Conservation (phyloP, 2,888 invertebrate genomes). For the Idaea biselata region DNA sequence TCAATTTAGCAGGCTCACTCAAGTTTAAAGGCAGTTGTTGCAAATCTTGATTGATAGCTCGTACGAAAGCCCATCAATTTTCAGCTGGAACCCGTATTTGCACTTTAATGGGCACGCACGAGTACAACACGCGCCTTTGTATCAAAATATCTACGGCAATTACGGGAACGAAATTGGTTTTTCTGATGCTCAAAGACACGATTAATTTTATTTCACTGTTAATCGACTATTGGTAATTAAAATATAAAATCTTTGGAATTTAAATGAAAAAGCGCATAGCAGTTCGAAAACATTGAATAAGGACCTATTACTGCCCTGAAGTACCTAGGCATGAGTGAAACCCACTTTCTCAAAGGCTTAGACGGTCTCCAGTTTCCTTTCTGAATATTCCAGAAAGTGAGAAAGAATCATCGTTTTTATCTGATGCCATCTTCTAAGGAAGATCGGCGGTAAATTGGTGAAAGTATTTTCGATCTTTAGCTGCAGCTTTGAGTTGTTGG, state of each 20-base stretch:
- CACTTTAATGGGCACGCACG: conserved; percentile 48
- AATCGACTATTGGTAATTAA: neutral
- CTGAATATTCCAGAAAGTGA: too few species aligned
- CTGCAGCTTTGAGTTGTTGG: too few species aligned
- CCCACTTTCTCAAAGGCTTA: too few species aligned
- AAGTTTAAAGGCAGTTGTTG: conserved; percentile 55
- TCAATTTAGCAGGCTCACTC: conserved; percentile 61
- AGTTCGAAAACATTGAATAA: too few species aligned
- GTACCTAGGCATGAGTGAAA: too few species aligned
- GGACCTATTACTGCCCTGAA: too few species aligned
- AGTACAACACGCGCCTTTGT: conserved; percentile 33
- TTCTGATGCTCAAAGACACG: conserved; percentile 12
- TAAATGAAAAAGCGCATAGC: neutral
- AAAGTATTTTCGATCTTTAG: too few species aligned
- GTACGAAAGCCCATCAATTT: conserved; percentile 65
- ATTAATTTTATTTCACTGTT: neutral
- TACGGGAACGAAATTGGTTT: conserved; percentile 9
- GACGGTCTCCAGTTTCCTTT: too few species aligned
- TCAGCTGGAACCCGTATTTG: conserved; percentile 55
- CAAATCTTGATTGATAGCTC: conserved; percentile 74
- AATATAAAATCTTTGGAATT: neutral
- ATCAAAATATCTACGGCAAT: conserved; percentile 19
- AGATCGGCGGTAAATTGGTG: too few species aligned
- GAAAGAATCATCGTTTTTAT: too few species aligned
- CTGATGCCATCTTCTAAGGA: too few species aligned